phyloP scores from a whole-genome alignment of 2,113 vertebrate genomes.

The Paedocypris sp. region DNA sequence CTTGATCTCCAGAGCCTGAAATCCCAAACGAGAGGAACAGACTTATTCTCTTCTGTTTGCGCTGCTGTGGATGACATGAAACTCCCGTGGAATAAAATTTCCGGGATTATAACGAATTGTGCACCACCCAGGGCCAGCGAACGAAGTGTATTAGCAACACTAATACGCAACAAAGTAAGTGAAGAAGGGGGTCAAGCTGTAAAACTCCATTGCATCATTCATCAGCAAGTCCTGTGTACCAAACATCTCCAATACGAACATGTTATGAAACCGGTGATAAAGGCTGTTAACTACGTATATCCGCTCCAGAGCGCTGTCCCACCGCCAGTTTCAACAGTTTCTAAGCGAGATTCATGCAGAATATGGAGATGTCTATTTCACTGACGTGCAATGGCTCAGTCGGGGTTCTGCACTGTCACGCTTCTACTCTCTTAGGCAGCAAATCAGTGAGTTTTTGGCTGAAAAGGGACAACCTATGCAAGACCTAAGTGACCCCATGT shows the following conservation, averaged over 20 bases:
- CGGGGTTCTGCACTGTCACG: background rate
- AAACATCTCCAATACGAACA: slow-evolving; percentile 20
- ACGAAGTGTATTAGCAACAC: slow-evolving; percentile 19
- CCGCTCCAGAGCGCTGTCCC: slow-evolving; percentile 22
- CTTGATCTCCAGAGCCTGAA: slow-evolving; percentile 34
- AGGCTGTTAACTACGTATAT: slow-evolving; percentile 16
- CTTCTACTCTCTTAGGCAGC: slow-evolving; percentile 19
- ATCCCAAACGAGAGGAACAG: background rate
- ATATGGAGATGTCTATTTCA: slow-evolving; percentile 26
- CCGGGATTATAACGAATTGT: background rate
- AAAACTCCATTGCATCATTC: slow-evolving; percentile 16
- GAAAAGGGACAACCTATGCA: slow-evolving; percentile 27
- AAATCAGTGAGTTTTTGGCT: slow-evolving; percentile 23
- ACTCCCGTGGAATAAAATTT: background rate
- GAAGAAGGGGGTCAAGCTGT: slow-evolving; percentile 24
- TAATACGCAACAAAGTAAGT: slow-evolving; percentile 29
- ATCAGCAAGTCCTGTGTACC: slow-evolving; percentile 29
- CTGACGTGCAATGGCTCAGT: slow-evolving; percentile 17
- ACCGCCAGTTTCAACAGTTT: slow-evolving; percentile 38
- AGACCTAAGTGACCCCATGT: slow-evolving; percentile 29
- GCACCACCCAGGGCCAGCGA: background rate
- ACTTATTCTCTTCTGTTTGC: background rate
- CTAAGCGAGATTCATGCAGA: slow-evolving; percentile 5
- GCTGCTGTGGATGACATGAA: background rate
- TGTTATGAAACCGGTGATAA: slow-evolving; percentile 30